Conservation (phyloP, 2,888 invertebrate species). For the Erebia epiphron region DNA sequence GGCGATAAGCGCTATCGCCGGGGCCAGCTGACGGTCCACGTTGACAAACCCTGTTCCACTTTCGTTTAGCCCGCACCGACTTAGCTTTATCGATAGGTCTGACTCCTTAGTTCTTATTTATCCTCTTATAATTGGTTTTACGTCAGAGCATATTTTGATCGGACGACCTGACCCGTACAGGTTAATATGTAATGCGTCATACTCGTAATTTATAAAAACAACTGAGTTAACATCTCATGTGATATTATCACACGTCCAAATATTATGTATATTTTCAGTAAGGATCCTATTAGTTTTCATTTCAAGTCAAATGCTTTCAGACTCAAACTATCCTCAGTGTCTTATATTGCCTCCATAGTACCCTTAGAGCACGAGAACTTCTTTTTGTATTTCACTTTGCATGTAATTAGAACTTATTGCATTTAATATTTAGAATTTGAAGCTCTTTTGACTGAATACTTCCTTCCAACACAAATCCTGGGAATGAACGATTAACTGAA, state of each 20-base stretch:
- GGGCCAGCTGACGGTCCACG: constrained; percentile 79
- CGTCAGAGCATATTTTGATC: constrained; percentile 22
- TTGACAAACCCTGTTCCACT: constrained; percentile 82
- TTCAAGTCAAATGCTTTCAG: no score
- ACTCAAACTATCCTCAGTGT: no score
- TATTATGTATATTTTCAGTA: not conserved
- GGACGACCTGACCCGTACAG: constrained; percentile 17
- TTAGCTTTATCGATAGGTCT: constrained; percentile 68
- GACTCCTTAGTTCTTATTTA: constrained; percentile 23
- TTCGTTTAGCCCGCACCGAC: constrained; percentile 65
- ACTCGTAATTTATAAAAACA: constrained; percentile 8
- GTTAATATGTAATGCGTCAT: constrained; percentile 12
- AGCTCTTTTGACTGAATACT: no score
- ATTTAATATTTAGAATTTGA: no score
- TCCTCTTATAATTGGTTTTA: constrained; percentile 13
- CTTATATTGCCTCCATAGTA: no score
- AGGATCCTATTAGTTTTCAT: no score
- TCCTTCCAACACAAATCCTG: no score
- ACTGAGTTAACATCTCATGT: not conserved
- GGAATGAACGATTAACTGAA: no score
- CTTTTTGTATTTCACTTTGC: no score
- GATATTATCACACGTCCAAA: not conserved
- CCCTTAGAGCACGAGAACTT: no score
- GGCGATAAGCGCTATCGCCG: constrained; percentile 79
- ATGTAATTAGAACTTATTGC: no score